These are phyloP conservation scores for Crotalus helleri DNA, from an alignment of 2,113 vertebrate genomes.

Conservation along the genomic window DNA sequence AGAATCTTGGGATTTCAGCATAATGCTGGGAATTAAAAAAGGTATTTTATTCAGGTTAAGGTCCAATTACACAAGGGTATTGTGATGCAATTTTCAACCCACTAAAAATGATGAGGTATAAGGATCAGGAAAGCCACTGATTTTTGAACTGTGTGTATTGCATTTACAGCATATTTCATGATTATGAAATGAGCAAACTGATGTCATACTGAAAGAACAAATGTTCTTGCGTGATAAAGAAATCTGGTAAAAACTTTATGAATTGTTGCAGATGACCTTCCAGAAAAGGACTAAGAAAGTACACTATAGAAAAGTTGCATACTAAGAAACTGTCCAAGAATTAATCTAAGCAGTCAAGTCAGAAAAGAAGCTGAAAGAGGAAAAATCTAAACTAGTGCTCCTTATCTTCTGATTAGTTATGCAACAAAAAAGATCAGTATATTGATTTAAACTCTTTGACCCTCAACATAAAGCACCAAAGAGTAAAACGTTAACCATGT, in stretches of 20 bases:
- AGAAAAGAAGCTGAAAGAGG: background rate
- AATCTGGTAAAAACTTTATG: slow-evolving; percentile 20
- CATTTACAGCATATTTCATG: rapidly evolving
- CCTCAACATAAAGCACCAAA: slow-evolving; percentile 42
- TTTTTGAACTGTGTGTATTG: background rate
- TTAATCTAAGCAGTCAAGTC: background rate
- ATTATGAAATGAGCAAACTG: slow-evolving; percentile 3
- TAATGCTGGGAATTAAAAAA: background rate
- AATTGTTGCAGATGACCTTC: background rate
- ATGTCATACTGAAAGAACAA: slow-evolving; percentile 49
- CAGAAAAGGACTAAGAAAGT: background rate
- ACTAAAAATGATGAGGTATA: background rate
- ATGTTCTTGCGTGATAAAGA: slow-evolving; percentile 24
- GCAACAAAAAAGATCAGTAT: slow-evolving; percentile 17
- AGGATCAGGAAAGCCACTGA: background rate
- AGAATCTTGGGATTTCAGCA: background rate
- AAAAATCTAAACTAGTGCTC: slow-evolving; percentile 6
- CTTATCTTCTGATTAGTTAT: slow-evolving; percentile 19
- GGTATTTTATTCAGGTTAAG: background rate
- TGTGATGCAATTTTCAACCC: background rate
- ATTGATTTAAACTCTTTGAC: slow-evolving; percentile 54
- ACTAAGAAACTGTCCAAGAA: background rate
- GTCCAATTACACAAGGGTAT: background rate
- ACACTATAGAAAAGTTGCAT: background rate
- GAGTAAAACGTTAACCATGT: slow-evolving; percentile 49